Base-by-base conservation (phyloP, 2,888 invertebrate genomes). In the Drosophila buzzatii region DNA sequence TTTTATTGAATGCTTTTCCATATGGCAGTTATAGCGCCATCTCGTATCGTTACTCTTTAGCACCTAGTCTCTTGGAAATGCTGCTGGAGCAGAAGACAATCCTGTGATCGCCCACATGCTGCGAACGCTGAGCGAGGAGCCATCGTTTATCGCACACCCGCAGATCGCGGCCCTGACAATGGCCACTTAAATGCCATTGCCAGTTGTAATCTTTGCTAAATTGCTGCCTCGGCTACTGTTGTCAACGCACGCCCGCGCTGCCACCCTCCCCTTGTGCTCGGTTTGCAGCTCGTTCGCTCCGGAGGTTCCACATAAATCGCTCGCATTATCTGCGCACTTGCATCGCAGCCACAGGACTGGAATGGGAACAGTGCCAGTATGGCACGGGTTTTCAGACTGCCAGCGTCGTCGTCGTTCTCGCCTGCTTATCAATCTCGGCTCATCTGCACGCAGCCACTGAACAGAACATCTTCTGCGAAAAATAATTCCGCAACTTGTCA, bases 181-280 rank as follows among this genome's bases (percentile, higher is more conserved):
- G 90, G 89, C 89, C 82, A 89, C 90, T 87, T 87, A 90, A 87
- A 89, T 87, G 80, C 88, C 85, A 90, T 85, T 85, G 82, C 70
- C 75, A 73, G 88, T 75, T 89, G 90, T 87, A 87, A 90, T 89
- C 90, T 89, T 79, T 82, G 72, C 85, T 90, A 90, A 89, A 87
- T 87, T 87, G 89, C 88, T 80, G 88, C 81, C 74, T 52, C 70
- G 44, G 75, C 76, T 80, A 70, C 73, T 66, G 76, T 76, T 82
- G 73, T 70, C 78, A 72, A 69, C 78, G 71, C 55, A 27, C 55
- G 20, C 55, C 41, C 3, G 23, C 39, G 27, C 6, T 12, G 6
- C 27, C 18, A 10, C 27, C 12, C 53, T 1, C 39, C 20, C 18
- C 20, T 37, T 18, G 2, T 31, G 31, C 31, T 6, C n/a, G n/a